These are phyloP conservation scores for Daptonema setosum DNA, from an alignment of 2,888 invertebrate genomes.

Conservation along the genomic window DNA sequence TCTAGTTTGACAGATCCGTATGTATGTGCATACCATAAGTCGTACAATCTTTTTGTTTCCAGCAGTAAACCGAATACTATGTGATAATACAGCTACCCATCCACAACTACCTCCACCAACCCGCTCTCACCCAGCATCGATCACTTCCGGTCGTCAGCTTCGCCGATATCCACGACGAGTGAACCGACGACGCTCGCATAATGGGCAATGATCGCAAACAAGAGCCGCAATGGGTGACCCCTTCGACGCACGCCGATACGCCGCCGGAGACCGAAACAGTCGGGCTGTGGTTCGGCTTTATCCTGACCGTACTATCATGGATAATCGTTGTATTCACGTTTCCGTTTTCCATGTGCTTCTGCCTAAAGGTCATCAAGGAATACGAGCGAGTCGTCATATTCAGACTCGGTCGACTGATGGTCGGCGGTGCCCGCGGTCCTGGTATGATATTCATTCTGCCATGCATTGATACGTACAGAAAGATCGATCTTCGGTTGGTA, in stretches of 20 bases:
- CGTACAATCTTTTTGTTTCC: no score
- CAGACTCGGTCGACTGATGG: constrained; percentile 51
- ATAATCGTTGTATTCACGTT: constrained; percentile 23
- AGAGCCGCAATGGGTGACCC: background rate
- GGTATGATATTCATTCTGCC: constrained; percentile 85
- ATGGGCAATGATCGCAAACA: background rate
- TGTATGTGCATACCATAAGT: no score
- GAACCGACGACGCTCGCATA: background rate
- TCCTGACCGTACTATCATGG: constrained; percentile 18
- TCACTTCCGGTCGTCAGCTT: no score
- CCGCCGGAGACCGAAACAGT: background rate
- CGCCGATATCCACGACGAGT: no score
- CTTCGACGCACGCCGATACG: background rate
- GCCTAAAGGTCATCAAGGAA: constrained; percentile 28
- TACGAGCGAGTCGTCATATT: constrained; percentile 63
- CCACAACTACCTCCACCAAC: no score
- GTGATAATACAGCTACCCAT: no score
- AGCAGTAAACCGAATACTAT: no score
- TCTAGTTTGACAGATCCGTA: no score
- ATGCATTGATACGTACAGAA: constrained; percentile 66
- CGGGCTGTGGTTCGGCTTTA: constrained; percentile 1
- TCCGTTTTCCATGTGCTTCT: constrained; percentile 25
- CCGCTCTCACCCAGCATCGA: no score
- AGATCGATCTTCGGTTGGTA: constrained; percentile 56
- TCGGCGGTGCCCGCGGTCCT: constrained; percentile 52